phyloP scores from a whole-genome alignment of 2,113 vertebrate genomes.

The Melospiza melodia region DNA sequence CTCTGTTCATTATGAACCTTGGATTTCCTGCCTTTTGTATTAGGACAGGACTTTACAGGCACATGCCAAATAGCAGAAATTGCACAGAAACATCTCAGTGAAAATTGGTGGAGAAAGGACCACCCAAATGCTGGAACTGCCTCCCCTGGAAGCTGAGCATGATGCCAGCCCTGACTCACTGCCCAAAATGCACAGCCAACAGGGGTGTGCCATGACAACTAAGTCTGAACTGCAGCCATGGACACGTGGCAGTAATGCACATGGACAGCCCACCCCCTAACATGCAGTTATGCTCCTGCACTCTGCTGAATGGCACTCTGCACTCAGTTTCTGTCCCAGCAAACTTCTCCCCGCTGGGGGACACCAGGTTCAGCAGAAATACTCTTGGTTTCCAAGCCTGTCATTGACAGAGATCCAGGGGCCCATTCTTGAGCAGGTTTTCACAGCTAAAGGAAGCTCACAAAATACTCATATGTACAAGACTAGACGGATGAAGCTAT shows the following conservation, averaged over 20 bases:
- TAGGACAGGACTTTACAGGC: background rate
- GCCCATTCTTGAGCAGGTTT: background rate
- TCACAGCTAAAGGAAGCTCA: background rate
- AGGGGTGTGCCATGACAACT: fast-evolving
- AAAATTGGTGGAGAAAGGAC: background rate
- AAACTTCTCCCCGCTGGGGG: background rate
- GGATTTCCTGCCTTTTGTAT: background rate
- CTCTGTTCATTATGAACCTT: background rate
- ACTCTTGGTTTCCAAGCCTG: background rate
- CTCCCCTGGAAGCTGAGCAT: background rate
- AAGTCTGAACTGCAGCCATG: background rate
- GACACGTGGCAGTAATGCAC: background rate
- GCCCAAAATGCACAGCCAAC: background rate
- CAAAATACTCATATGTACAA: background rate
- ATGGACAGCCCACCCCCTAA: background rate
- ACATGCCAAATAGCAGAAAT: background rate
- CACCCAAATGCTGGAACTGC: background rate
- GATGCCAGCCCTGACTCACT: background rate
- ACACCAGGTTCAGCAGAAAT: background rate
- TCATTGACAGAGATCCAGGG: background rate
- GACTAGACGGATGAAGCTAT: background rate
- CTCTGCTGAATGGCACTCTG: background rate
- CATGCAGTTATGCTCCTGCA: background rate
- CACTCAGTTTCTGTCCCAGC: background rate
- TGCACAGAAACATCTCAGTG: background rate